phyloP scores from a whole-genome alignment of 2,797 vertebrate species.

The Microcaecilia unicolor region DNA sequence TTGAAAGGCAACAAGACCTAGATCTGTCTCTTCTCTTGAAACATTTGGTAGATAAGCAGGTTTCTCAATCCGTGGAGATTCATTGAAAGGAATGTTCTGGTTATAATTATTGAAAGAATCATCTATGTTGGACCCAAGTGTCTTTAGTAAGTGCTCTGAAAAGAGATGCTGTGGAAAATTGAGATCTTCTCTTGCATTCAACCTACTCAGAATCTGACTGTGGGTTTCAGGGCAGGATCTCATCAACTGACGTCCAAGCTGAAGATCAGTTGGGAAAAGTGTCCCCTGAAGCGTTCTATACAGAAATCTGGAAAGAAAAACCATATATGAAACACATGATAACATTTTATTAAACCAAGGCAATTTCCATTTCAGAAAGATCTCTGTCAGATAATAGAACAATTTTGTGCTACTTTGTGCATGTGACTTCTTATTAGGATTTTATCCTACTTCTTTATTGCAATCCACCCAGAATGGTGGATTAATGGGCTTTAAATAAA shows the following conservation, averaged over 20 bases:
- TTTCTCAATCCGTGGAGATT: slow-evolving; percentile 8
- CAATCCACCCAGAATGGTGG: too few species aligned
- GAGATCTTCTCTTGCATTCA: slow-evolving; percentile 37
- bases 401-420: too few species aligned
- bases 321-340: background rate
- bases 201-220: slow-evolving; percentile 51
- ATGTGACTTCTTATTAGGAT: too few species aligned
- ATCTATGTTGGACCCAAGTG: background rate
- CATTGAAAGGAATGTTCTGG: slow-evolving; percentile 7
- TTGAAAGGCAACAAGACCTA: background rate
- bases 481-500: too few species aligned
- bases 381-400: too few species aligned
- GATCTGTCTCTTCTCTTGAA: slow-evolving; percentile 9
- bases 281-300: slow-evolving; percentile 84
- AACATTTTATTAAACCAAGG: background rate
- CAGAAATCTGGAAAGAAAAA: slow-evolving; percentile 67
- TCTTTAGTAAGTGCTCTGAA: slow-evolving; percentile 5
- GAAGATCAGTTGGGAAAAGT: slow-evolving; percentile 77
- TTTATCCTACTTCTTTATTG: too few species aligned
- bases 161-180: slow-evolving; percentile 3
- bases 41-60: slow-evolving; percentile 9
- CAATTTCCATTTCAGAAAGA: background rate
- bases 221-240: slow-evolving; percentile 47
- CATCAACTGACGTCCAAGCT: slow-evolving; percentile 74
- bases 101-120: background rate